Evolutionary conservation across 2,888 invertebrate species (phyloP).

Genomic region (Chalcosyrphus nemorum): DNA sequence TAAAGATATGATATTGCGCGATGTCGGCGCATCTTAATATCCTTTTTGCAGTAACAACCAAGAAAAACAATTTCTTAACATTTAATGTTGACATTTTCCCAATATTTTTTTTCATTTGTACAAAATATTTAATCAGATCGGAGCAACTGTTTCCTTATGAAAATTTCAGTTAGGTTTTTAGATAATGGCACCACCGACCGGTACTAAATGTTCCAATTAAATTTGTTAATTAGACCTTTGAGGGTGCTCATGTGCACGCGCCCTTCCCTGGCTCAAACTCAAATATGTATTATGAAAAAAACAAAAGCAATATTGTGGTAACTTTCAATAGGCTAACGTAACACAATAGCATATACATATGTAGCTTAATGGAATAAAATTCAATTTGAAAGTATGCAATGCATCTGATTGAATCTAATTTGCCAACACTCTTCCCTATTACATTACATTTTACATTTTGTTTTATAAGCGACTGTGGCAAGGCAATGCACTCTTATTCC

Average conservation of each 20-base stretch:
- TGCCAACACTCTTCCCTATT: neutral
- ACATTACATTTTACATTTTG: neutral
- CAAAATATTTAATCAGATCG: too few species aligned
- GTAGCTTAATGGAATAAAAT: conserved; percentile 7
- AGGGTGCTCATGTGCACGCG: neutral
- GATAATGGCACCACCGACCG: too few species aligned
- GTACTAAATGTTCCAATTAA: too few species aligned
- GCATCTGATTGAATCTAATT: conserved; percentile 24
- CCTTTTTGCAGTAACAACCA: too few species aligned
- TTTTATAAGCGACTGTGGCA: neutral
- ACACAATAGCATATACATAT: neutral
- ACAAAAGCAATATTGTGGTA: neutral
- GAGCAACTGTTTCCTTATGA: too few species aligned
- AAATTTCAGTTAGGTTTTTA: too few species aligned
- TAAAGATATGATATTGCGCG: too few species aligned
- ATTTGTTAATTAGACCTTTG: neutral
- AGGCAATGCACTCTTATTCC: conserved; percentile 12
- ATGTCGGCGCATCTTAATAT: too few species aligned
- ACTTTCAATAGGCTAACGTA: neutral
- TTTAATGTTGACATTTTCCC: too few species aligned
- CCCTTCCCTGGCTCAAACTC: neutral
- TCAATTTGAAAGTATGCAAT: neutral
- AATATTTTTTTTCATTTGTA: too few species aligned
- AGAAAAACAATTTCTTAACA: too few species aligned
- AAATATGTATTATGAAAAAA: neutral